These are phyloP conservation scores for Cyprinus carpio DNA, from an alignment of 2,113 vertebrate species.

Conservation along the genomic window DNA sequence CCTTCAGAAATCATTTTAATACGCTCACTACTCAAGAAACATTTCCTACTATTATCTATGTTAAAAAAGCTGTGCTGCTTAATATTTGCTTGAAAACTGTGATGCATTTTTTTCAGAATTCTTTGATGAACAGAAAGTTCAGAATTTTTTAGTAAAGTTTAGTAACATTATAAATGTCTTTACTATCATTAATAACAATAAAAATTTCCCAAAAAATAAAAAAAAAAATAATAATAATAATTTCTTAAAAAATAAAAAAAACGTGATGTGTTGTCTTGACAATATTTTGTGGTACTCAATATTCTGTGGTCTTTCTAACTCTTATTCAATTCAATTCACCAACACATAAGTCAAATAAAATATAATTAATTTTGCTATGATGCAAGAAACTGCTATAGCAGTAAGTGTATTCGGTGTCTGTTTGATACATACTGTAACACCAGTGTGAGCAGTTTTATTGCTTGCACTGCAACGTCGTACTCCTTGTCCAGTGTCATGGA, in stretches of 20 bases:
- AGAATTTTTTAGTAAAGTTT: too few relatives aligned
- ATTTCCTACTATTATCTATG: background rate
- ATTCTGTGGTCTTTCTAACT: background rate
- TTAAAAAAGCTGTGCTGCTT: background rate
- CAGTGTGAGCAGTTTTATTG: slow-evolving; percentile 98
- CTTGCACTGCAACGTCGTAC: slow-evolving; percentile 99
- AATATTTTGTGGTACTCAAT: background rate
- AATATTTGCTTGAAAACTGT: background rate
- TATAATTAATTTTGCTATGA: background rate
- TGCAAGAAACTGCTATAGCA: background rate
- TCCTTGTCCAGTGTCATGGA: slow-evolving; percentile 99
- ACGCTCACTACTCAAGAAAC: background rate
- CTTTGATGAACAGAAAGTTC: too few relatives aligned
- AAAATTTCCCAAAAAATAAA: background rate
- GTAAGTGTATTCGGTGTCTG: background rate
- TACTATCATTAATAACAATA: too few relatives aligned
- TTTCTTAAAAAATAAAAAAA: background rate
- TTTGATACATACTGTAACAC: slow-evolving; percentile 95
- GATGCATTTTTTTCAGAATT: background rate
- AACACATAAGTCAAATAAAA: background rate
- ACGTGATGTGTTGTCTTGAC: background rate
- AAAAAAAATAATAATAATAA: too few relatives aligned
- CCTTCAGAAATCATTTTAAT: background rate
- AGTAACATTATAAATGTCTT: background rate
- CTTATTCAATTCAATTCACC: background rate